These are phyloP conservation scores for Mormyrus hasselquistii DNA, from an alignment of 2,797 vertebrate species.

Conservation along the genomic window DNA sequence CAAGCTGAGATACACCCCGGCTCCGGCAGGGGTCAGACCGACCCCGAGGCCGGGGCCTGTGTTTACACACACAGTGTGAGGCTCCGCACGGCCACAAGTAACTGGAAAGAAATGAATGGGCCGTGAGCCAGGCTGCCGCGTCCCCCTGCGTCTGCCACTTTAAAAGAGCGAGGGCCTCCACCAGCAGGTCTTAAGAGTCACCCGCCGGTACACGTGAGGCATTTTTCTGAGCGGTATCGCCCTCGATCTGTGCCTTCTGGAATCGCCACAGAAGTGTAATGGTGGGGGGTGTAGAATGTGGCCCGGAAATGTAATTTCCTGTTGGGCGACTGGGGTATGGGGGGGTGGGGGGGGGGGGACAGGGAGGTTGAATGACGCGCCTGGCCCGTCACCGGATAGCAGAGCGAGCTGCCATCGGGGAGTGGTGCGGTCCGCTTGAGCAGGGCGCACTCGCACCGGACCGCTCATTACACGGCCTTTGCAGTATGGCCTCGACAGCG, in stretches of 20 bases:
- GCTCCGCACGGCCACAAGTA: neutral
- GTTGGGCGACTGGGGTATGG: neutral
- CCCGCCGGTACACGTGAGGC: neutral
- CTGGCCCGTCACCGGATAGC: neutral
- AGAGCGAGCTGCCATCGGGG: neutral
- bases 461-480: neutral
- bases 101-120: neutral
- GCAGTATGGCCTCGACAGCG: neutral
- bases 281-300: neutral
- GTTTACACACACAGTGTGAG: neutral
- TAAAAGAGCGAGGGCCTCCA: neutral
- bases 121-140: neutral
- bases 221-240: neutral
- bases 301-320: conserved; percentile 12
- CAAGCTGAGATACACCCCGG: neutral
- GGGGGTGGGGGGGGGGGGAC: neutral
- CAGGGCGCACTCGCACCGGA: neutral
- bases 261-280: neutral
- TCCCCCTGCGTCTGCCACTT: neutral
- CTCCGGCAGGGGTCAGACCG: neutral
- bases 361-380: neutral
- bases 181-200: neutral
- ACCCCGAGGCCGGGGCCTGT: neutral
- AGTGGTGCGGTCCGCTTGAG: neutral
- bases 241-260: neutral